Conservation (phyloP, 2,797 vertebrate genomes). For the Lepilemur ruficaudatus region DNA sequence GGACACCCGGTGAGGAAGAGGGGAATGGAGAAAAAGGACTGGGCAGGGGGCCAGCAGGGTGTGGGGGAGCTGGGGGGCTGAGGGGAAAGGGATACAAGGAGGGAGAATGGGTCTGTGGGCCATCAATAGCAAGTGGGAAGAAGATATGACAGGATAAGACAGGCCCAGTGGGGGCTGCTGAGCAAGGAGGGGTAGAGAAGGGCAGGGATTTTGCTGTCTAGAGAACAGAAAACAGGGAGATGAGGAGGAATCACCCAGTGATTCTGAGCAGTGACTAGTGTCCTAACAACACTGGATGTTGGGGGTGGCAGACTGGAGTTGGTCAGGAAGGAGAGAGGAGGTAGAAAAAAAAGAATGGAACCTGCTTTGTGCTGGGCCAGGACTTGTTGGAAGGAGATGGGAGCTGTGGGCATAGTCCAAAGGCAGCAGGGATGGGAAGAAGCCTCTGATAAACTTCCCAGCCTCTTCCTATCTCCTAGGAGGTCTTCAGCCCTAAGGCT, state of each 20-base stretch:
- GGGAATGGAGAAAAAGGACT: background rate
- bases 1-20: slow-evolving; percentile 66
- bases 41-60: background rate
- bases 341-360: background rate
- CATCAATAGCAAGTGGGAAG: background rate
- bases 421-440: slow-evolving; percentile 35
- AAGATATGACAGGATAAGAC: background rate
- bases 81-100: background rate
- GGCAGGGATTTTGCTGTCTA: background rate
- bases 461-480: slow-evolving; percentile 51
- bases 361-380: background rate
- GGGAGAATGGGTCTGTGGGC: background rate
- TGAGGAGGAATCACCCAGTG: background rate
- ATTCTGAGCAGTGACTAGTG: background rate
- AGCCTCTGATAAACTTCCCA: background rate
- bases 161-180: background rate
- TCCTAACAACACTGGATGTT: background rate
- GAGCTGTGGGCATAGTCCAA: background rate
- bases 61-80: rapidly evolving
- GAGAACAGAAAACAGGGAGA: background rate
- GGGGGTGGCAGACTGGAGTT: background rate
- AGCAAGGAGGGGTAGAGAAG: background rate
- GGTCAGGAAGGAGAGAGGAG: background rate
- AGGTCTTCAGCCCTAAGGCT: slow-evolving; percentile 47
- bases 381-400: background rate